These are phyloP conservation scores for Acanthosepion pharaonis DNA, from an alignment of 2,888 invertebrate species.

Conservation along the genomic window DNA sequence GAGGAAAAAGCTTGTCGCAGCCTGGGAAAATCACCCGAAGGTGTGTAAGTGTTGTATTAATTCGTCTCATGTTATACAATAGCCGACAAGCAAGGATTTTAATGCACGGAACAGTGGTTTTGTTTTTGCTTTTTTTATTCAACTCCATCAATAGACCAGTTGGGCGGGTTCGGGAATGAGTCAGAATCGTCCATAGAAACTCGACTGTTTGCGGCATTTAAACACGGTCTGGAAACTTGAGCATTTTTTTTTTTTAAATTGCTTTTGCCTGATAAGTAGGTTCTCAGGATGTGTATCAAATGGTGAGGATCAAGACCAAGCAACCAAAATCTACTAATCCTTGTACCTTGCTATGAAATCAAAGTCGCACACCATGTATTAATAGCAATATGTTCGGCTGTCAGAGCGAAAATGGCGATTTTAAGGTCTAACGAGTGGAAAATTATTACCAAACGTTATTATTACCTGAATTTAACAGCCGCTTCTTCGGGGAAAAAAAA, in stretches of 20 bases:
- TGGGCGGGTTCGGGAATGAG: not conserved
- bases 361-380: too few relatives aligned
- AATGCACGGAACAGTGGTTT: not conserved
- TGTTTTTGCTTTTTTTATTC: not conserved
- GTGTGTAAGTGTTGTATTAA: not conserved
- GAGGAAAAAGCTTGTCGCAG: not conserved
- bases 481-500: too few relatives aligned
- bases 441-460: too few relatives aligned
- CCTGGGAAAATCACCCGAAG: conserved; percentile 6
- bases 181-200: not conserved
- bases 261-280: not conserved
- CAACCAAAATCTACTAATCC: too few relatives aligned
- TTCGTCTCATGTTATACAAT: not conserved
- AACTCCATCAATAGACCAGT: not conserved
- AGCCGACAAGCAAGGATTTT: conserved; percentile 14
- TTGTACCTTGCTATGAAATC: too few relatives aligned
- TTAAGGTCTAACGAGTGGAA: too few relatives aligned
- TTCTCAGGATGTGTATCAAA: not conserved
- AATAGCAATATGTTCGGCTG: too few relatives aligned
- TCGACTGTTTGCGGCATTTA: conserved; percentile 14
- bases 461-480: too few relatives aligned
- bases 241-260: too few relatives aligned
- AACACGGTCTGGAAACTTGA: not conserved
- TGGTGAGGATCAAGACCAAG: too few relatives aligned
- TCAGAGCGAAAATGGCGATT: too few relatives aligned